These are phyloP conservation scores for Drosophila takahashii DNA, from an alignment of 1,140 invertebrate species.

Conservation along the genomic window DNA sequence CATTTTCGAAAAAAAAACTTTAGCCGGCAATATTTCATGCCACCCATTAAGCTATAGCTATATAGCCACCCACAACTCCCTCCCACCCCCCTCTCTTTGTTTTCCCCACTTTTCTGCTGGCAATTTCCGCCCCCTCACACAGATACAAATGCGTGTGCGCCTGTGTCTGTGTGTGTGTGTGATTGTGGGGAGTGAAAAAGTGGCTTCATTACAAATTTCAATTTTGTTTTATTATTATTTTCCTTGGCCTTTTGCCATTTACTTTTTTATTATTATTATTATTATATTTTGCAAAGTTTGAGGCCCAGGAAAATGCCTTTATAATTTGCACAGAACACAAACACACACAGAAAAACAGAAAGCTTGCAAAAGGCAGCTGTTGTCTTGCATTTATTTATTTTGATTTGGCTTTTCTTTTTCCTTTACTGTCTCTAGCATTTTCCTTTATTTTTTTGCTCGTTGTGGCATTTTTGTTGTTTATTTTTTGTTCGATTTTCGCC, in stretches of 20 bases:
- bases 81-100: not conserved
- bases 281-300: slow-evolving; percentile 65
- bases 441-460: slow-evolving; percentile 49
- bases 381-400: slow-evolving; percentile 72
- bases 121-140: slow-evolving; percentile 75
- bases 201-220: slow-evolving; percentile 83
- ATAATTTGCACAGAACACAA: slow-evolving; percentile 48
- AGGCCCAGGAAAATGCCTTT: slow-evolving; percentile 60
- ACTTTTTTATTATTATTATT: slow-evolving; percentile 72
- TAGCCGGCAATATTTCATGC: slow-evolving; percentile 82
- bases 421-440: slow-evolving; percentile 21
- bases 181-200: slow-evolving; percentile 58
- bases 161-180: slow-evolving; percentile 20
- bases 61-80: slow-evolving; percentile 19
- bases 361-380: slow-evolving; percentile 60
- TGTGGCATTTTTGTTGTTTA: slow-evolving; percentile 47
- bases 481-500: slow-evolving; percentile 50
- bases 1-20: slow-evolving; percentile 74
- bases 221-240: slow-evolving; percentile 80
- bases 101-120: slow-evolving; percentile 14
- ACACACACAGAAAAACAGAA: slow-evolving; percentile 8
- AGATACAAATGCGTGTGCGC: slow-evolving; percentile 22
- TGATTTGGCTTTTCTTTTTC: slow-evolving; percentile 58
- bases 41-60: slow-evolving; percentile 65
- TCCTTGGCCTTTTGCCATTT: slow-evolving; percentile 47